A percentile compares a stretch with the other conserved stretches of the same genome.
Conservation (phyloP, 92 coral and sea anemone genomes). For the Hydrozoanthus gracilis region DNA sequence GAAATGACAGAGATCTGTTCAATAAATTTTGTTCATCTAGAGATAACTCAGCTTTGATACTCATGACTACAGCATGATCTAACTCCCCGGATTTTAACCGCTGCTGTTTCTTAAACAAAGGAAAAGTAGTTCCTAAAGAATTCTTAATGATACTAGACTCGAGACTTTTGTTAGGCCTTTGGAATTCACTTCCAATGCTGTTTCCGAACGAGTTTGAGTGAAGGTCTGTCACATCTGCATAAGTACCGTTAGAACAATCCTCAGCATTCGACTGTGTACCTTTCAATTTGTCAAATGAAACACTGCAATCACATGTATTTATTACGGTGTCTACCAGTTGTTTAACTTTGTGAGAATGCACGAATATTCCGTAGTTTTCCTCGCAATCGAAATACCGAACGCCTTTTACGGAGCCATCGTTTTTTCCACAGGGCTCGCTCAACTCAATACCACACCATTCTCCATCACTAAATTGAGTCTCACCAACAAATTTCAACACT, state of each 20-base stretch:
- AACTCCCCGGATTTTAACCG: neutral
- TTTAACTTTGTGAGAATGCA: conserved; percentile 89
- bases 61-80: neutral
- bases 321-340: conserved; percentile 50
- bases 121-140: conserved; percentile 19
- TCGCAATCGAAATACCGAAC: conserved; percentile 87
- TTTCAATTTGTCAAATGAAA: neutral
- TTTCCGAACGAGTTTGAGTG: neutral
- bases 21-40: neutral
- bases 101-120: neutral
- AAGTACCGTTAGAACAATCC: neutral
- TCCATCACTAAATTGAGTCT: conserved; percentile 90
- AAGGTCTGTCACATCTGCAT: neutral
- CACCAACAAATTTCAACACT: conserved; percentile 78
- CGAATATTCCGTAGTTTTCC: conserved; percentile 92
- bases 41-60: neutral
- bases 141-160: conserved; percentile 7
- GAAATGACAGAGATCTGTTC: conserved; percentile 55
- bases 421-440: conserved; percentile 92
- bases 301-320: neutral
- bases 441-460: conserved; percentile 94
- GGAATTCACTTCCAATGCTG: conserved; percentile 13
- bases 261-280: neutral
- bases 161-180: conserved; percentile 9
- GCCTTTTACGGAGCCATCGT: conserved; percentile 93